Percentiles rank a stretch among this genome's conserved stretches.
Conservation (phyloP, 2,888 invertebrate species). For the Lordiphosa andalusiaca region DNA sequence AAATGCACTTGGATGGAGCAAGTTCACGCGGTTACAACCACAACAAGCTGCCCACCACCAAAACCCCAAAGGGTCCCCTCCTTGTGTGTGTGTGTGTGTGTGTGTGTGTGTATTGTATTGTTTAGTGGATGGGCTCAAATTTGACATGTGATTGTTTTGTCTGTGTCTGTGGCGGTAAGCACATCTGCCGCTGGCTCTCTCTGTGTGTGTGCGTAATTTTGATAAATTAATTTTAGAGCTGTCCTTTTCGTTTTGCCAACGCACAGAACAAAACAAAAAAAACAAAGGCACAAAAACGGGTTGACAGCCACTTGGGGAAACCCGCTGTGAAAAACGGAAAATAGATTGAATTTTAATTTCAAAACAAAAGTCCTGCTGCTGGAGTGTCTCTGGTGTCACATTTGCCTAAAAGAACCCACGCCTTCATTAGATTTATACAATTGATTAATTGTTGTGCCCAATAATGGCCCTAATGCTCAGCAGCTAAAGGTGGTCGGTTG, state of each 20-base stretch:
- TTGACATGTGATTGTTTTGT: conserved; percentile 77
- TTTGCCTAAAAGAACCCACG: conserved; percentile 42
- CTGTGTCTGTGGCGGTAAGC: conserved; percentile 28
- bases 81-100: conserved; percentile 14
- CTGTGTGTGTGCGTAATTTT: conserved; percentile 58
- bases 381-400: conserved; percentile 61
- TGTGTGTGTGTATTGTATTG: conserved; percentile 26
- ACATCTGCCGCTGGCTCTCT: conserved; percentile 42
- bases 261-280: conserved; percentile 9
- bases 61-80: conserved; percentile 19
- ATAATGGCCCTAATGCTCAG: conserved; percentile 9
- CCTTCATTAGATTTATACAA: conserved; percentile 38
- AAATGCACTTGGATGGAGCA: conserved; percentile 63
- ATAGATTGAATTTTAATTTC: conserved; percentile 73
- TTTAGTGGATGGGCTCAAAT: conserved; percentile 70
- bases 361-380: conserved; percentile 34
- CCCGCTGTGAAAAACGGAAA: conserved; percentile 26
- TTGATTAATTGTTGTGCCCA: conserved; percentile 39
- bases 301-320: conserved; percentile 67
- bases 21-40: conserved; percentile 65
- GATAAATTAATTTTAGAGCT: conserved; percentile 77
- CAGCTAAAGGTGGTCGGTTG: conserved; percentile 2
- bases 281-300: conserved; percentile 52
- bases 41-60: conserved; percentile 46
- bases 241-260: conserved; percentile 27